phyloP scores from a whole-genome alignment of 2,888 invertebrate species.

The Latheticus oryzae region DNA sequence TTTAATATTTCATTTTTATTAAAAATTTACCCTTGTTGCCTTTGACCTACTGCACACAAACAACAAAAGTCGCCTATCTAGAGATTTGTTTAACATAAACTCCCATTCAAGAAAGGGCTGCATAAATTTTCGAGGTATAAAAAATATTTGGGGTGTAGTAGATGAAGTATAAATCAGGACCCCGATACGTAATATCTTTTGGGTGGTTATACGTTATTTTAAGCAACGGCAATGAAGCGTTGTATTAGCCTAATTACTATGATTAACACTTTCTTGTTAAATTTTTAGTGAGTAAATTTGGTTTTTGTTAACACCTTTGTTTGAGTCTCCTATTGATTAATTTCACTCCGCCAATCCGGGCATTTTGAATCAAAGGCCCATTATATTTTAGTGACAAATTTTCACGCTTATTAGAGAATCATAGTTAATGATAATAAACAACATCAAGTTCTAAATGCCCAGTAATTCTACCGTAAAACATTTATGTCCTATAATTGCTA shows the following conservation, averaged over 20 bases:
- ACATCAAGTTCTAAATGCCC: slow-evolving; percentile 16
- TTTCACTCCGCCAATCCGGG: no score
- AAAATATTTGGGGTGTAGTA: slow-evolving; percentile 8
- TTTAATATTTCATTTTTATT: slow-evolving; percentile 5
- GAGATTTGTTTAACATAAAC: slow-evolving; percentile 22
- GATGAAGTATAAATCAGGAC: slow-evolving; percentile 23
- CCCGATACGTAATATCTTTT: slow-evolving; percentile 12
- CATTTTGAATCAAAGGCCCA: no score
- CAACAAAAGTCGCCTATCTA: slow-evolving; percentile 7
- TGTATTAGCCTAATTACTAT: slow-evolving; percentile 27
- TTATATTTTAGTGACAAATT: slow-evolving; percentile 18
- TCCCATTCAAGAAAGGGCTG: slow-evolving; percentile 2
- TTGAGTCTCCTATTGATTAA: slow-evolving; percentile 14
- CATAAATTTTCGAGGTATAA: slow-evolving; percentile 9
- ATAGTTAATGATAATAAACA: slow-evolving; percentile 14
- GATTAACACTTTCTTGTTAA: no score
- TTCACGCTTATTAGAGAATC: slow-evolving; percentile 9
- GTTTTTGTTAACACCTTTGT: slow-evolving; percentile 18
- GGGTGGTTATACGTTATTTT: slow-evolving; percentile 14
- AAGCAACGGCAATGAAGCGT: slow-evolving; percentile 19
- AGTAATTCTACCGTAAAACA: slow-evolving; percentile 19
- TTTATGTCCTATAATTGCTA: slow-evolving; percentile 23
- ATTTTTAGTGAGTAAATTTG: slow-evolving; percentile 23
- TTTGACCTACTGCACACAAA: slow-evolving; percentile 3
- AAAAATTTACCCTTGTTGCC: slow-evolving; percentile 6